Base-by-base conservation (phyloP, 1,140 invertebrate species). In the Drosophila kohkoa region DNA sequence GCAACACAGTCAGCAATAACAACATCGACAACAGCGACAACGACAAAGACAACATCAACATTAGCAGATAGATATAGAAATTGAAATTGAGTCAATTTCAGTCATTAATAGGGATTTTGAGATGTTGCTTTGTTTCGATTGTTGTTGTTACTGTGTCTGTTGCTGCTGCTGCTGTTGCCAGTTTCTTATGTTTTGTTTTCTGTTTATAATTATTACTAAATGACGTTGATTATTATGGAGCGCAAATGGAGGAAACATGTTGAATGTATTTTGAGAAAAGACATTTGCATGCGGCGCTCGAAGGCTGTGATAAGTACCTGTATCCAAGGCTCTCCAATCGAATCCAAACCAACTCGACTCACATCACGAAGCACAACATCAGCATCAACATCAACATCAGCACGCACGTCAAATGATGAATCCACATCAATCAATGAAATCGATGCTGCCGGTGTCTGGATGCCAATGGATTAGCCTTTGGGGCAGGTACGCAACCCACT, bases 221-320 rank as follows among this genome's bases (percentile, higher is more conserved):
- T 71, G 82, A 87, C 80, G 83, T 83, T 88, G 80, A 75, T 87
- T 88, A 87, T 89, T 88, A 89, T 70, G 86, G 85, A 89, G 85
- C 85, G 85, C 85, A 89, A 89, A 89, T 89, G 78, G 85, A 89
- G 65, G 80, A 89, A 89, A 80, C 85, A 89, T 89, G 85, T 89
- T 85, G 77, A 87, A 72, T 89, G 83, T 85, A 49, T 83, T 89
- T 89, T 88, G 75, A 81, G 86, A 89, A 88, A 87, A 88, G 80
- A 87, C 83, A 87, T 87, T 87, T 85, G 85, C 85, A 89, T 89
- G 85, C 81, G 86, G 85, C 85, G 85, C 85, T 89, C 85, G 78
- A 89, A 85, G 85, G 85, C 85, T 89, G 85, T 89, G 85, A 89
- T 89, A 89, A 89, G 85, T 89, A 89, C 85, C 85, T 85, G 85